Conservation (phyloP, 2,888 invertebrate genomes). For the Aplocera efformata region DNA sequence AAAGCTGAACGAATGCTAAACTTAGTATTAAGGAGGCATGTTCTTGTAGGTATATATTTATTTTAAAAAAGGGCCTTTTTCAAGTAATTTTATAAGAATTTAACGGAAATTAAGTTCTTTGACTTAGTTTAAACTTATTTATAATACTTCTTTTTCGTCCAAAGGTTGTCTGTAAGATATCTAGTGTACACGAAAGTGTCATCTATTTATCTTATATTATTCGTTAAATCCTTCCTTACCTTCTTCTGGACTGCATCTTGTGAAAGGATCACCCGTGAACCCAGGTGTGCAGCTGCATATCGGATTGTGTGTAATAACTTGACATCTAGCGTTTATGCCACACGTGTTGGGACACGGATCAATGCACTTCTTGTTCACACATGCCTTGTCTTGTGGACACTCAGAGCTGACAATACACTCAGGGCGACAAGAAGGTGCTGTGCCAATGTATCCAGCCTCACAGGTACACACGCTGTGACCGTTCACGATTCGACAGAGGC, state of each 20-base stretch:
- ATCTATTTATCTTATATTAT: background rate
- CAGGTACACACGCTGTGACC: conserved; percentile 91
- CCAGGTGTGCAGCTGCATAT: conserved; percentile 91
- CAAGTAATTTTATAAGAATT: too few species aligned
- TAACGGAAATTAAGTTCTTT: too few species aligned
- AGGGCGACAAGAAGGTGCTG: conserved; percentile 89
- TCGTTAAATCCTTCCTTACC: conserved; percentile 58
- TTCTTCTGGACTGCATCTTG: conserved; percentile 83
- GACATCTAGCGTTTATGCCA: conserved; percentile 89
- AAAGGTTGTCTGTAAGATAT: too few species aligned
- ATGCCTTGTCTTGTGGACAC: conserved; percentile 89
- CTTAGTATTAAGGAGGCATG: too few species aligned
- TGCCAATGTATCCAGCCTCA: conserved; percentile 86
- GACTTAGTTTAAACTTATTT: too few species aligned
- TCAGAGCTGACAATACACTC: conserved; percentile 92
- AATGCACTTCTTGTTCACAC: conserved; percentile 88
- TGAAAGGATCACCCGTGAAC: conserved; percentile 90
- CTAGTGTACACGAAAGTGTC: too few species aligned
- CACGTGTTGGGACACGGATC: conserved; percentile 92
- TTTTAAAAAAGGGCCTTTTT: too few species aligned
- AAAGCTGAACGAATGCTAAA: too few species aligned
- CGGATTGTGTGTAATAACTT: conserved; percentile 92
- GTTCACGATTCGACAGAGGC: conserved; percentile 87
- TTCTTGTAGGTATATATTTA: too few species aligned
- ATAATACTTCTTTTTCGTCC: too few species aligned